phyloP scores from a whole-genome alignment of 1,140 invertebrate genomes.

The Drosophila sulfurigaster region DNA sequence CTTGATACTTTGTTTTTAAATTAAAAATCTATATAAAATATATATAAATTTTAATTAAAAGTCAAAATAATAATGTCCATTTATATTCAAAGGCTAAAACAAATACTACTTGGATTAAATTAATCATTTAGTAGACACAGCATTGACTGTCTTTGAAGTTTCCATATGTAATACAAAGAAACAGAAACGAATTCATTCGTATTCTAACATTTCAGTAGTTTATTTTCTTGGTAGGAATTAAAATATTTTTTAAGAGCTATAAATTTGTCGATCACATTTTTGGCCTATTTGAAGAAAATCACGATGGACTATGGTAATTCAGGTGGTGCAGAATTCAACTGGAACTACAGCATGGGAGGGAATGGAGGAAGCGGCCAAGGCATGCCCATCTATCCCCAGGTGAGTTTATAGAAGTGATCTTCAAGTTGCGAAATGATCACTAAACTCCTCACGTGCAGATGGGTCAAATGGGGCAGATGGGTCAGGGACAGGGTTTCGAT shows the following conservation, averaged over 20 bases:
- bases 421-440: background rate
- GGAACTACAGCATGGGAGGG: slow-evolving; percentile 35
- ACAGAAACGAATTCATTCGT: slow-evolving; percentile 36
- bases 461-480: slow-evolving; percentile 27
- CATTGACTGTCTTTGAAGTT: background rate
- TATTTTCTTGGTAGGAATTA: slow-evolving; percentile 45
- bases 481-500: slow-evolving; percentile 18
- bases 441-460: slow-evolving; percentile 6
- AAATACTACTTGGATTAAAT: background rate
- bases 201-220: slow-evolving; percentile 25
- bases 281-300: slow-evolving; percentile 17
- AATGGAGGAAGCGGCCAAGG: slow-evolving; percentile 10
- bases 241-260: slow-evolving; percentile 31
- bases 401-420: slow-evolving; percentile 3
- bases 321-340: slow-evolving; percentile 54
- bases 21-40: no score
- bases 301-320: slow-evolving; percentile 51
- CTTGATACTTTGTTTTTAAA: no score
- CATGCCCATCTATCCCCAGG: slow-evolving; percentile 49
- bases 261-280: slow-evolving; percentile 18
- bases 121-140: background rate
- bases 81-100: no score
- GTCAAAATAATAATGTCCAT: no score
- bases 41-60: no score
- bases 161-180: background rate